Base-by-base conservation (phyloP, 2,797 vertebrate species). In the Gadopsis bispinosus region DNA sequence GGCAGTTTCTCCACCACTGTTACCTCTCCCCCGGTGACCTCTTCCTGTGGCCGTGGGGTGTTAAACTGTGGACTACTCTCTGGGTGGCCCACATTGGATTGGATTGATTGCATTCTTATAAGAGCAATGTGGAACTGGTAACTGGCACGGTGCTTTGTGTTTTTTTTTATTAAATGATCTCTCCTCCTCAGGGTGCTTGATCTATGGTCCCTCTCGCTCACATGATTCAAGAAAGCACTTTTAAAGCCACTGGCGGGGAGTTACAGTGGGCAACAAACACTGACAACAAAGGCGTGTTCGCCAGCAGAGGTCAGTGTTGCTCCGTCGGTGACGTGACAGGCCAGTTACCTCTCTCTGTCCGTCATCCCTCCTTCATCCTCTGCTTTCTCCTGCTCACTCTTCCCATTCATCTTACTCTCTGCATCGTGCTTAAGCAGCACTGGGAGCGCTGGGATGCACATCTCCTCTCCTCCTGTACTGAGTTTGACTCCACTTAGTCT, bases 241-340 rank as follows among this genome's bases (percentile, higher is more conserved):
- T 87, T 81, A 63, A 90, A 89, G 80, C 75, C 64, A 51, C 69
- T 60, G 54, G 31, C 65, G 72, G 56, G 20, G 81, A 65, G 62
- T 71, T 61, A 13, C 45, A 59, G 59, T 6, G 26, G 11, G 41
- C 0, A 9, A 68, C 59, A 55, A 66, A 63, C 63, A 19, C 5
- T 4, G 47, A 35, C 45, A 43, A 50, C 20, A 54, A n/a, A n/a
- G 67, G 2, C 0, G 60, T 1, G 17, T 37, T 71, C 1, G 80
- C 95, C 97, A 95, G 96, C 94, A 97, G 97, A 96, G 97, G 95
- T 96, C 97, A 97, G 95, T 96, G 93, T 97, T 97, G 96, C 88
- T 95, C 96, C 93, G 95, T 70, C 80, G 88, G 95, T 93, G 82
- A 83, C 78, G 51, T 75, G 48, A 14, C 16, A 60, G 51, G 26